Evolutionary conservation across 2,113 vertebrate genomes (phyloP), one percentile per base, ranked within the genome.

Genomic region (Anarrhichthys ocellatus): DNA sequence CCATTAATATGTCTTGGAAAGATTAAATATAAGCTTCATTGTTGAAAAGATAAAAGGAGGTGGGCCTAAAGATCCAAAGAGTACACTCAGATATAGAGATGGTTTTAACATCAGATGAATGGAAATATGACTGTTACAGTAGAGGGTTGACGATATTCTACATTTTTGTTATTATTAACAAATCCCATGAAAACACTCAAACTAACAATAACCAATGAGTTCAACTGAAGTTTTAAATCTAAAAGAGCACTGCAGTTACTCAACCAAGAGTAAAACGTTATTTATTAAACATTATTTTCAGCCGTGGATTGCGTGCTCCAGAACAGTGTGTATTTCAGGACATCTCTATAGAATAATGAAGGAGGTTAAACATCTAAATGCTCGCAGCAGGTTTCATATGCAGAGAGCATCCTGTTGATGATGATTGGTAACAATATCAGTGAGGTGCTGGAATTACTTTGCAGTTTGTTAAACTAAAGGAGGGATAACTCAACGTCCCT

Each of bases 1-100:
- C n/a, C 73, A 71, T 84, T 77, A 84, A 73, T 76, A 34, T 29
- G 80, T 54, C 69, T 17, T 4, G 27, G 73, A 8, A 70, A 82
- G 72, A 82, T 82, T 79, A 84, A 86, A 86, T 62, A 22, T 20
- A 32, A 40, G 59, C 13, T 62, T 2, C 20, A 46, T 76, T 40
- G 15, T 29, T 32, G n/a, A 13, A 32, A 48, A 70, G 9, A 32
- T 40, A 69, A 62, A 56, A 29, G 15, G 14, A 17, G 24, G 11
- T 36, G 32, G 9, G 10, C 3, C 38, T 34, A 62, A 42, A 64
- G 59, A 42, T 38, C 4, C 17, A 24, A 40, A 69, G 40, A 59
- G 15, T 14, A 14, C 10, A 36, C 13, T 44, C 0, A 15, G 10
- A 40, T 7, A 40, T 36, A 10, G 1, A 42, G 13, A 44, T 62